Conservation (phyloP, 2,888 invertebrate genomes). For the Orthonychiurus folsomi region DNA sequence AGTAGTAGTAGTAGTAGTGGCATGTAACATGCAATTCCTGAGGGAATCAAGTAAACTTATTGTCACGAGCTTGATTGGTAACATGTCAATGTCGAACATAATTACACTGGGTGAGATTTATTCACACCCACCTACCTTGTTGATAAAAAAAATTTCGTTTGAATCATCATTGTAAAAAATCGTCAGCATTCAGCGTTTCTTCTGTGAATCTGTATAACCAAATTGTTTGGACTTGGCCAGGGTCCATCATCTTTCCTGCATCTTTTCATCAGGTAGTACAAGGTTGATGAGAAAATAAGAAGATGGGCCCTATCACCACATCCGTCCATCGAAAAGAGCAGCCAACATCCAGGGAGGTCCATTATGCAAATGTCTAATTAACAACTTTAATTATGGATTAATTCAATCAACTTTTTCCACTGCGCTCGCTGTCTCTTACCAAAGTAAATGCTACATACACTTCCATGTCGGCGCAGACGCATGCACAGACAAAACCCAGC, state of each 20-base stretch:
- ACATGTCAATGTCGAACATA: slow-evolving; percentile 23
- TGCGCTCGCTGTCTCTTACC: too few species aligned
- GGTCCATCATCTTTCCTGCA: too few species aligned
- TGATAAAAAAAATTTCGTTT: too few species aligned
- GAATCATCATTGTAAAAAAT: too few species aligned
- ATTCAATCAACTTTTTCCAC: not conserved
- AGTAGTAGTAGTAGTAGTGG: not conserved
- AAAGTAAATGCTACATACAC: too few species aligned
- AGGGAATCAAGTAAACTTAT: not conserved
- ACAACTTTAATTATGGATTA: not conserved
- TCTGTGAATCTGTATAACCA: too few species aligned
- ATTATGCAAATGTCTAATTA: not conserved
- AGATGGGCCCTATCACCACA: slow-evolving; percentile 25
- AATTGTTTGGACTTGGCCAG: too few species aligned
- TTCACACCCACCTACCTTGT: too few species aligned
- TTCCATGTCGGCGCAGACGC: not conserved
- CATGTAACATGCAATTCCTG: slow-evolving; percentile 3
- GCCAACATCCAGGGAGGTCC: not conserved
- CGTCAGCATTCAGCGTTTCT: too few species aligned
- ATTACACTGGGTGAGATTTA: too few species aligned
- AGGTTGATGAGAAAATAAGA: slow-evolving; percentile 25
- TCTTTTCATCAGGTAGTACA: too few species aligned
- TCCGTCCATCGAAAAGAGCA: slow-evolving; percentile 2
- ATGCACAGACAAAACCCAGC: not conserved
- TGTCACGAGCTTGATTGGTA: slow-evolving; percentile 21